Conservation (phyloP, 2,888 invertebrate species). For the Lacanobia wlatinum region DNA sequence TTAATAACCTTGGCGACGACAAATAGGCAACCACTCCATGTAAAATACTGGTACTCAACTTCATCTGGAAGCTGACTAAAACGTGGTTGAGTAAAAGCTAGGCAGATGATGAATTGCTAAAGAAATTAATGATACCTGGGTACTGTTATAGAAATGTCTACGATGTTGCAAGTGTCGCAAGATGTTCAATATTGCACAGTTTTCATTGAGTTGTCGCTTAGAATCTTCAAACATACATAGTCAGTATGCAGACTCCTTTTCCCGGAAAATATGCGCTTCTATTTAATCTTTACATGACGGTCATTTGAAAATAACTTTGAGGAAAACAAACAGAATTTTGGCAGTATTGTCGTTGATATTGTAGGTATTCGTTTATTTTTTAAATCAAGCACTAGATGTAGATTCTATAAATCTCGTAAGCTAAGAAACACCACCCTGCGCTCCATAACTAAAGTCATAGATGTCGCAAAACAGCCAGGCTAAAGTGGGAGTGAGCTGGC, state of each 20-base stretch:
- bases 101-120: no score
- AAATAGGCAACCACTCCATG: no score
- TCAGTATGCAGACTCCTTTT: slow-evolving; percentile 2
- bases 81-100: no score
- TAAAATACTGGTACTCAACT: no score
- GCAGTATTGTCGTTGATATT: not conserved
- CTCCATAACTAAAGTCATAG: no score
- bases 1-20: no score
- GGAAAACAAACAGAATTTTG: slow-evolving; percentile 21
- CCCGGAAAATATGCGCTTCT: slow-evolving; percentile 17
- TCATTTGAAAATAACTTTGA: slow-evolving; percentile 33
- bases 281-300: not conserved
- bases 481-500: no score
- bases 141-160: slow-evolving; percentile 1
- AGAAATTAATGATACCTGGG: not conserved
- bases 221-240: slow-evolving; percentile 2
- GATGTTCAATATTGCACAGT: slow-evolving; percentile 18
- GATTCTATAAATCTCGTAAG: no score
- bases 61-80: no score
- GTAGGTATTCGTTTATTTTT: not conserved
- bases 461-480: no score
- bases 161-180: not conserved
- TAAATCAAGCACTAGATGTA: not conserved
- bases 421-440: no score
- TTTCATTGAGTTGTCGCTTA: slow-evolving; percentile 3